Conservation (phyloP, 2,797 vertebrate species). For the Dendrocincla fuliginosa region DNA sequence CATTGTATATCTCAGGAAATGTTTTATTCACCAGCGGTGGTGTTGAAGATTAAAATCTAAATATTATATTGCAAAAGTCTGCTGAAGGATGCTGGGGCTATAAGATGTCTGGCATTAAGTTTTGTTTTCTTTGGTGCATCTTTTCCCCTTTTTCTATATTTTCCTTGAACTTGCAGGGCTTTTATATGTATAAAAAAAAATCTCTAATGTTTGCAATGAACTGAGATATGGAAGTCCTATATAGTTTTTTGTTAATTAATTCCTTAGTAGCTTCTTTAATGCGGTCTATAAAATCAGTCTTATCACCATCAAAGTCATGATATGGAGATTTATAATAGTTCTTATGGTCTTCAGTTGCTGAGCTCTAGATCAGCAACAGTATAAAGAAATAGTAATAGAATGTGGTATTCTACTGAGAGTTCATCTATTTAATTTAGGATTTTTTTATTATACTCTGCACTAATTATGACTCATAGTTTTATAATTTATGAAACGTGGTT, state of each 20-base stretch:
- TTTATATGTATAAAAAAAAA: neutral
- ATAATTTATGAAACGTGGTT: neutral
- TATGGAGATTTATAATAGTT: neutral
- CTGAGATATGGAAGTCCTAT: neutral
- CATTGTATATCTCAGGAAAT: neutral
- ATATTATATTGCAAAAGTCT: slow-evolving; percentile 11
- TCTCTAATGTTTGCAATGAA: neutral
- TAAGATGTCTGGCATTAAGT: neutral
- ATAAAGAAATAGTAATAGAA: neutral
- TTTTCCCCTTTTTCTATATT: neutral
- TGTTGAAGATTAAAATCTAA: slow-evolving; percentile 46
- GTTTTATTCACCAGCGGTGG: slow-evolving; percentile 30
- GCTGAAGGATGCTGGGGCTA: neutral
- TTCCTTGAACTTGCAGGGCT: neutral
- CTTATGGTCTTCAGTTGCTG: neutral
- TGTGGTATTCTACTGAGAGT: neutral
- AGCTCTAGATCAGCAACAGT: neutral
- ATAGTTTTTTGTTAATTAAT: slow-evolving; percentile 16
- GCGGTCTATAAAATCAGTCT: neutral
- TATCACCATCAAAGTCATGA: neutral
- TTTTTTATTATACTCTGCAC: neutral
- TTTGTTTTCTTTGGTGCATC: neutral
- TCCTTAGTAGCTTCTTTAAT: neutral
- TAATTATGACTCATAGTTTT: neutral
- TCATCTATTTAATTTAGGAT: neutral